Evolutionary conservation across 1,140 invertebrate species (phyloP), one percentile per base, ranked within the genome.

Genomic region (Ceratosolen solmsi): DNA sequence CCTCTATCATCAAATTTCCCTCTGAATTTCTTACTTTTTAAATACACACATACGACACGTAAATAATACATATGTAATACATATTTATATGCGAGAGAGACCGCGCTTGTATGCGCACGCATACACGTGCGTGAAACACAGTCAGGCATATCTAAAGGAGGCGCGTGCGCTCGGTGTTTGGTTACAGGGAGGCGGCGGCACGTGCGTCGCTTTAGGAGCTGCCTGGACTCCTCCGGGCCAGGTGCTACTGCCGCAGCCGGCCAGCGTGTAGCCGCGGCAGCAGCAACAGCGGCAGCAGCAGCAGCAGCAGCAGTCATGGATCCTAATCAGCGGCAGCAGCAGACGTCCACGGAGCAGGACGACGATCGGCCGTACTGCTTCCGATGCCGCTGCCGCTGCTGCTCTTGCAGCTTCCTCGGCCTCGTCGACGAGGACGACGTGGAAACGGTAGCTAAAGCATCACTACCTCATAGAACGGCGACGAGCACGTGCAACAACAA

Each of bases 171-270:
- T 86, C 80, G 87, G 88, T 79, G 77, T 90, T 89, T 91, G 88
- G 86, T 91, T 91, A 88, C 90, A 91, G 90, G 90, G 86, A 91
- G 90, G 86, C 89, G 90, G 84, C 89, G 90, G 89, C 90, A 91
- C 90, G 90, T 89, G 90, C 89, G 90, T 79, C 89, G 89, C 70
- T 79, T 41, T 36, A 70, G 75, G 54, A 77, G 41, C 74, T 56
- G 49, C 49, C n/a, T 41, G 70, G 46, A 58, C 38, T 46, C 51
- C 51, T 60, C 27, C 27, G 27, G 27, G 71, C 76, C 76, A 77
- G 75, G 75, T 77, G 75, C 75, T 77, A 38, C 5, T 38, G 22
- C 22, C 22, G 60, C 60, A 46, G 60, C 56, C 33, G 41, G 38
- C 51, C 80, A 82, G 13, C 80, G 51, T n/a, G 22, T 27, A 51